These are phyloP conservation scores for Athalia circularis DNA, from an alignment of 2,888 invertebrate species.

Conservation along the genomic window DNA sequence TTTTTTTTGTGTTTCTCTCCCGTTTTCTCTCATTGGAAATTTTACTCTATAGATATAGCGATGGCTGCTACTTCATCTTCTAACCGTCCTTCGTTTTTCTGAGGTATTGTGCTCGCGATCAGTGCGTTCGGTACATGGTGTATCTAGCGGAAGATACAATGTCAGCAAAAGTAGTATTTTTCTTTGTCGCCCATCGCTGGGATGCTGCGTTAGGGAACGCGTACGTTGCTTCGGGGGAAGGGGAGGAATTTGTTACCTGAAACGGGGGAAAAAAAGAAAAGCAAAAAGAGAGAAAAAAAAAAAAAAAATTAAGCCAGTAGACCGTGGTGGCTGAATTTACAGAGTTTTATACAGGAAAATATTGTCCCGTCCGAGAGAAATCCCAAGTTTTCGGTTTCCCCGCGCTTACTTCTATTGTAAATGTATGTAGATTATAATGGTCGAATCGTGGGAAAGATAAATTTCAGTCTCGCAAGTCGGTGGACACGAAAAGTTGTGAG, in stretches of 20 bases:
- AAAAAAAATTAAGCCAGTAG: neutral
- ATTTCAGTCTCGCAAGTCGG: neutral
- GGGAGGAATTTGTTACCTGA: slow-evolving; percentile 53
- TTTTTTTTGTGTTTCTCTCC: slow-evolving; percentile 1
- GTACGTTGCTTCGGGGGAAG: slow-evolving; percentile 45
- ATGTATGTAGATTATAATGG: neutral
- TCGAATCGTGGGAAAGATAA: slow-evolving; percentile 53
- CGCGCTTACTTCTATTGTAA: too few relatives aligned
- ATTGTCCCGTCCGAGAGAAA: neutral
- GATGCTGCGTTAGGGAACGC: slow-evolving; percentile 8
- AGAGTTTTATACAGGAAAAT: slow-evolving; percentile 26
- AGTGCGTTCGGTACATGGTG: slow-evolving; percentile 3
- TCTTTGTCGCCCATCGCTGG: slow-evolving; percentile 15
- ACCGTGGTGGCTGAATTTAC: slow-evolving; percentile 30
- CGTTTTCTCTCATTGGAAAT: slow-evolving; percentile 9
- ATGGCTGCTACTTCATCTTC: slow-evolving; percentile 7
- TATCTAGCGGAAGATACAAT: slow-evolving; percentile 31
- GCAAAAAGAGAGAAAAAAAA: slow-evolving; percentile 43
- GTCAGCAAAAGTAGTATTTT: slow-evolving; percentile 30
- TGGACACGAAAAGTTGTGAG: neutral
- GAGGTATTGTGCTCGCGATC: neutral
- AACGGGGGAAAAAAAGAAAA: slow-evolving; percentile 49
- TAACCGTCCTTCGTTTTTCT: slow-evolving; percentile 32
- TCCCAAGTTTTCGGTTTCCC: too few relatives aligned
- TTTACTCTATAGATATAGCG: neutral